Percentiles rank a stretch among this genome's conserved stretches.
phyloP scores from a whole-genome alignment of 2,888 invertebrate species.

The Ormyrus thymus region DNA sequence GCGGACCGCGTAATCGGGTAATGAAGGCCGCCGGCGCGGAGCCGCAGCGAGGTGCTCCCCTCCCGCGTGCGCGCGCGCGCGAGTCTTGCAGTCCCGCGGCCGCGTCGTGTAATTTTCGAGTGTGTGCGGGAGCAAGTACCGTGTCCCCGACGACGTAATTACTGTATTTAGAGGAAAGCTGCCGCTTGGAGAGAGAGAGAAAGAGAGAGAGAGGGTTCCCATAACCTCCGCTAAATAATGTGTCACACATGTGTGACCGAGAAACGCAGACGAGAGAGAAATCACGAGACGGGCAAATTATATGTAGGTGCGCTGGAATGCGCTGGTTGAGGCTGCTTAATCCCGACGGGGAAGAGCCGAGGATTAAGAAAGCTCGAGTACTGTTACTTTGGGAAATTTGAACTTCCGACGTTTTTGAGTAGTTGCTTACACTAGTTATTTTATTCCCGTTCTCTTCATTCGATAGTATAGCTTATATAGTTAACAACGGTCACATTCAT shows the following conservation, averaged over 20 bases:
- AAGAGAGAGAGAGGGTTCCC: constrained; percentile 69
- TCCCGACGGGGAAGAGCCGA: no score
- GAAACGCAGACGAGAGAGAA: constrained; percentile 10
- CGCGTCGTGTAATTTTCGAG: constrained; percentile 37
- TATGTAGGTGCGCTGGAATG: not conserved
- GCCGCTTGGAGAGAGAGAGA: constrained; percentile 49
- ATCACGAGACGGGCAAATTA: constrained; percentile 1
- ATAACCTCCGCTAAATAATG: constrained; percentile 65
- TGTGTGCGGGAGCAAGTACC: constrained; percentile 63
- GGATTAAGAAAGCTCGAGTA: no score
- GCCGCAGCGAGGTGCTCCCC: not conserved
- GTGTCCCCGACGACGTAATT: constrained; percentile 69
- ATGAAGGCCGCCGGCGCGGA: constrained; percentile 23
- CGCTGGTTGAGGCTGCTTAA: no score
- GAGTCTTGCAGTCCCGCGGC: not conserved
- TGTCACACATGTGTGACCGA: constrained; percentile 20
- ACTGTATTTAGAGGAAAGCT: constrained; percentile 70
- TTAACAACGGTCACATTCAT: no score
- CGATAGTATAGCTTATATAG: no score
- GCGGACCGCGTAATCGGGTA: constrained; percentile 39
- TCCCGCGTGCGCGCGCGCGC: not conserved
- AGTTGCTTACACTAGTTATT: no score
- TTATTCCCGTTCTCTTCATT: no score
- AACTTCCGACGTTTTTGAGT: no score
- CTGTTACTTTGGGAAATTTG: no score